Conservation (phyloP, 2,113 vertebrate species). For the Numenius arquata region DNA sequence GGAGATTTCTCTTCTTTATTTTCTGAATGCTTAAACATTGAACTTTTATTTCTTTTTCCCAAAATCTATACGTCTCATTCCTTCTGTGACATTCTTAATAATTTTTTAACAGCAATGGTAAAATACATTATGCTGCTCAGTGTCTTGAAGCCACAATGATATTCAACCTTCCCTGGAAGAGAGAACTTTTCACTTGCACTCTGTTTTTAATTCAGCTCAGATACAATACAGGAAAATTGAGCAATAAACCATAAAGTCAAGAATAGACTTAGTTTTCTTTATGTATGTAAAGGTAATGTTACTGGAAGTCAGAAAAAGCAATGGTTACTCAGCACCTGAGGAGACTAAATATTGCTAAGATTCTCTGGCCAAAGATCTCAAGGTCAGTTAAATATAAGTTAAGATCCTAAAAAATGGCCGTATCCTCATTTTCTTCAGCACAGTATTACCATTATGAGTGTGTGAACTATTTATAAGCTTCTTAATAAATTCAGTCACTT, state of each 20-base stretch:
- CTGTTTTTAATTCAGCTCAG: not conserved
- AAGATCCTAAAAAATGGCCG: not conserved
- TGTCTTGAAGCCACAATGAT: not conserved
- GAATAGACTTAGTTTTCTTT: not conserved
- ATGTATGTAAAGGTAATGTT: not conserved
- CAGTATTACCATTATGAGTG: not conserved
- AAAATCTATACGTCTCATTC: not conserved
- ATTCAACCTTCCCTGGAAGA: not conserved
- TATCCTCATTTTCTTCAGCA: not conserved
- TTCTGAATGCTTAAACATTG: not conserved
- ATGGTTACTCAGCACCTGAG: not conserved
- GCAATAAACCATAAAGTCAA: not conserved
- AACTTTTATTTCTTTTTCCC: not conserved
- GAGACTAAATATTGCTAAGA: not conserved
- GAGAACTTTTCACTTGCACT: not conserved
- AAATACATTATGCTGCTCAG: not conserved
- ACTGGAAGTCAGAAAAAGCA: not conserved
- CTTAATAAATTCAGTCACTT: not conserved
- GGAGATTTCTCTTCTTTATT: not conserved
- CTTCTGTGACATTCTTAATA: not conserved
- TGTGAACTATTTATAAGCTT: not conserved
- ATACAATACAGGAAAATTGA: not conserved
- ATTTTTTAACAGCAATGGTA: not conserved
- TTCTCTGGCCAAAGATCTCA: not conserved
- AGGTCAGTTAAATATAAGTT: not conserved